These are phyloP conservation scores for Elanoides forficatus DNA, from an alignment of 2,113 vertebrate genomes.

Conservation along the genomic window DNA sequence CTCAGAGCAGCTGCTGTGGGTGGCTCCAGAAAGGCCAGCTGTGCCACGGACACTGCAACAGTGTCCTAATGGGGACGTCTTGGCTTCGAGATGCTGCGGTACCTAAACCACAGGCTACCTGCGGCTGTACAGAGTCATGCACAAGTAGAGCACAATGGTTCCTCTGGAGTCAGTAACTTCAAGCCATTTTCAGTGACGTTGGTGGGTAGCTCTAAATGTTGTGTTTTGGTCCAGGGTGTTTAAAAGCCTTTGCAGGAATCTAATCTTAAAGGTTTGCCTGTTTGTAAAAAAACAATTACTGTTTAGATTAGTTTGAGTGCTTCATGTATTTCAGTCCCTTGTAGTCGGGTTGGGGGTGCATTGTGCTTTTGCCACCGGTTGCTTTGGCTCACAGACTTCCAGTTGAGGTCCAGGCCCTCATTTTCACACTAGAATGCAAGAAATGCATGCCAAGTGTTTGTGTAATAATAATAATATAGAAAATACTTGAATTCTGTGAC, in stretches of 20 bases:
- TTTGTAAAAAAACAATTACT: not conserved
- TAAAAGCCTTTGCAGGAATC: not conserved
- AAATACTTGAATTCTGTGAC: not conserved
- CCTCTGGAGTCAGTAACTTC: not conserved
- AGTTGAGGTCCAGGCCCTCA: not conserved
- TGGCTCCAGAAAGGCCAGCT: not conserved
- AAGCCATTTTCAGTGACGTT: not conserved
- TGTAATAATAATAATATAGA: not conserved
- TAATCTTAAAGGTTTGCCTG: not conserved
- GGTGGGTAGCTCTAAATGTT: not conserved
- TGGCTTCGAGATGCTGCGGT: not conserved
- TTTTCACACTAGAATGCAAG: not conserved
- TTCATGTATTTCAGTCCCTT: not conserved
- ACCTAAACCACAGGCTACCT: not conserved
- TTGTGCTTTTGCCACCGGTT: not conserved
- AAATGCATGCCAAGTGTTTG: not conserved
- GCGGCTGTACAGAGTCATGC: rapidly evolving
- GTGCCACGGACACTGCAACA: rapidly evolving
- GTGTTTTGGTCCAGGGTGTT: not conserved
- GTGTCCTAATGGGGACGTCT: not conserved
- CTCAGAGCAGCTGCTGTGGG: not conserved
- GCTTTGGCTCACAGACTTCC: not conserved
- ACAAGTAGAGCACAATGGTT: rapidly evolving
- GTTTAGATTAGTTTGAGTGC: not conserved
- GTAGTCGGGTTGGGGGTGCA: rapidly evolving